These are phyloP conservation scores for Eptesicus fuscus DNA, from an alignment of 2,113 vertebrate species.

Conservation along the genomic window DNA sequence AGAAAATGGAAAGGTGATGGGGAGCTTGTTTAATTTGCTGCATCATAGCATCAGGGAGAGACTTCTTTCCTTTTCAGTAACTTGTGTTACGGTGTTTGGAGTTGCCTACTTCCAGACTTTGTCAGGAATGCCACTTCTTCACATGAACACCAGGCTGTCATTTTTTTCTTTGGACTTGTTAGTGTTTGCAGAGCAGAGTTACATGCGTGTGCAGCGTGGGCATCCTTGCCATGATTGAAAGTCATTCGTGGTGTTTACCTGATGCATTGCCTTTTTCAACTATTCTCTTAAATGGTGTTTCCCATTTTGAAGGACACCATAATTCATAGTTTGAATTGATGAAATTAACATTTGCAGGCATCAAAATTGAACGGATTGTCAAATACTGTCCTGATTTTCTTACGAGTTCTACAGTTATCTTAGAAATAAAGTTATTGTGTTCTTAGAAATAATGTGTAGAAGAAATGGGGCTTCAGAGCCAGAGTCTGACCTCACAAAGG, in stretches of 20 bases:
- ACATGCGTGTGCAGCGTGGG: rapidly evolving
- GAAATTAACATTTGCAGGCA: neutral
- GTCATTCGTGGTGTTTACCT: rapidly evolving
- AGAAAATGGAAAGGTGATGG: neutral
- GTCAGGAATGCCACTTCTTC: neutral
- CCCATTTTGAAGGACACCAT: neutral
- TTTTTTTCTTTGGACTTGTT: neutral
- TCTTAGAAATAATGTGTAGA: neutral
- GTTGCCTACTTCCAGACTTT: neutral
- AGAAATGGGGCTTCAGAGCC: neutral
- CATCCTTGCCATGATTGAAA: neutral
- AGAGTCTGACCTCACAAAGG: neutral
- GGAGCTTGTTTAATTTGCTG: neutral
- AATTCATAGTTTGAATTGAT: neutral
- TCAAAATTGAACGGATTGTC: neutral
- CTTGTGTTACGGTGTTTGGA: neutral
- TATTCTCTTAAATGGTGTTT: neutral
- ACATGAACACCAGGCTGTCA: rapidly evolving
- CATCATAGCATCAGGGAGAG: neutral
- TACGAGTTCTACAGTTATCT: neutral
- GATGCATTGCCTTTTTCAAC: too few relatives aligned
- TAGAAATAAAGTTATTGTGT: neutral
- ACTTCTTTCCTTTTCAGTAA: neutral
- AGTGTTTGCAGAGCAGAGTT: neutral
- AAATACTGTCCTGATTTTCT: neutral